Conservation (phyloP, 2,797 vertebrate species). For the Pseudomugil tenellus region DNA sequence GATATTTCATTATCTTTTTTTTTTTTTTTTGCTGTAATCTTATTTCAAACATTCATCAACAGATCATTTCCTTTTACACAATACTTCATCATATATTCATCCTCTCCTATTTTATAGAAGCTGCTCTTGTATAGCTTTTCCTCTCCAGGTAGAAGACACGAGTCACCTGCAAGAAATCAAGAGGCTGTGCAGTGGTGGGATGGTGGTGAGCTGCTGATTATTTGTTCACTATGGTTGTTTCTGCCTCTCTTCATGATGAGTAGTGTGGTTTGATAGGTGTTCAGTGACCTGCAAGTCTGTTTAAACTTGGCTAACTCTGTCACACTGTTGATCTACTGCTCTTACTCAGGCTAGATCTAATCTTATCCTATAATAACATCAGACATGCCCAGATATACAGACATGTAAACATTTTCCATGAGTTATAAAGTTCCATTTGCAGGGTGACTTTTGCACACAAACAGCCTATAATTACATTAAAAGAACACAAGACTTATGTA, state of each 20-base stretch:
- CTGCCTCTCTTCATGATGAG: conserved; percentile 15
- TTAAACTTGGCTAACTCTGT: conserved; percentile 25
- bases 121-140: conserved; percentile 28
- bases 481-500: no score
- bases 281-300: conserved; percentile 36
- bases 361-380: background rate
- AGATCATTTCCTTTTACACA: background rate
- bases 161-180: conserved; percentile 80
- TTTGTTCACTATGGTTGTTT: conserved; percentile 49
- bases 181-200: conserved; percentile 12
- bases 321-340: conserved; percentile 10
- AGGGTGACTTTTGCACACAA: no score
- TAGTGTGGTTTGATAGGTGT: conserved; percentile 37
- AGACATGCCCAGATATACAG: background rate
- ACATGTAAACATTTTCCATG: background rate
- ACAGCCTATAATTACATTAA: no score
- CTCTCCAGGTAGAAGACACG: conserved; percentile 34
- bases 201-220: conserved; percentile 43
- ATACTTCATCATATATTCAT: conserved; percentile 23
- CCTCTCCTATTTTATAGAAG: conserved; percentile 23
- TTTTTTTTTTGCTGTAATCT: no score
- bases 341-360: conserved; percentile 1
- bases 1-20: no score
- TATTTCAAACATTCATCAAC: no score
- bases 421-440: background rate